Evolutionary conservation across 2,113 vertebrate genomes (phyloP).

Genomic region (Oryzias curvinotus): DNA sequence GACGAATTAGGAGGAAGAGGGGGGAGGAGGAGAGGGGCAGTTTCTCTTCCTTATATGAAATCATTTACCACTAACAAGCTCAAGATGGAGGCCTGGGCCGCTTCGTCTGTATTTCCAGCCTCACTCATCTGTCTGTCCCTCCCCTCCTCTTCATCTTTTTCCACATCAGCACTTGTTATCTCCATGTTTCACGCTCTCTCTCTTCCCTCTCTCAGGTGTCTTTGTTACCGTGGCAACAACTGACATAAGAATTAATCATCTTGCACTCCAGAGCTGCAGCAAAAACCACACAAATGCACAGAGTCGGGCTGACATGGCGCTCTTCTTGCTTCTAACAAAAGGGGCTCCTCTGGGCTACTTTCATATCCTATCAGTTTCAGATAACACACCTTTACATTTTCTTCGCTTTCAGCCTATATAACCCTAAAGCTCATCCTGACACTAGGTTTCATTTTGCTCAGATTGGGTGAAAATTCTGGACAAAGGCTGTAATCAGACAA

Average conservation of each 20-base stretch:
- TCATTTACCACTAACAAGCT: constrained; percentile 10
- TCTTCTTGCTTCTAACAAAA: neutral
- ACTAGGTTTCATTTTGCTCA: no score
- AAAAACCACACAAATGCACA: neutral
- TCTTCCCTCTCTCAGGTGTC: constrained; percentile 30
- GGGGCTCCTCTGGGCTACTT: constrained; percentile 7
- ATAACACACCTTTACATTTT: no score
- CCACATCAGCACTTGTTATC: constrained; percentile 17
- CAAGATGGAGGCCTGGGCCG: neutral
- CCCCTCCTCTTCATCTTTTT: constrained; percentile 3
- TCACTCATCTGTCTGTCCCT: neutral
- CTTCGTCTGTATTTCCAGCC: neutral
- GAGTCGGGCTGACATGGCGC: constrained; percentile 26
- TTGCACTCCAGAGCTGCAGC: constrained; percentile 15
- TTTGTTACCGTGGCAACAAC: constrained; percentile 62
- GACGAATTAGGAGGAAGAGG: constrained; percentile 30
- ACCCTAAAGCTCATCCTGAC: no score
- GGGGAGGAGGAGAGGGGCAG: neutral
- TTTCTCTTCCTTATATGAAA: constrained; percentile 2
- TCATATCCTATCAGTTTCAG: no score
- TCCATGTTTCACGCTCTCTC: neutral
- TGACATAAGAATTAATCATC: constrained; percentile 43
- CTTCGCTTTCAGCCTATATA: no score
- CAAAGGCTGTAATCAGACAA: no score
- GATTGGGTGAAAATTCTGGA: no score